phyloP scores from a whole-genome alignment of 2,113 vertebrate genomes.

The Piprites chloris region DNA sequence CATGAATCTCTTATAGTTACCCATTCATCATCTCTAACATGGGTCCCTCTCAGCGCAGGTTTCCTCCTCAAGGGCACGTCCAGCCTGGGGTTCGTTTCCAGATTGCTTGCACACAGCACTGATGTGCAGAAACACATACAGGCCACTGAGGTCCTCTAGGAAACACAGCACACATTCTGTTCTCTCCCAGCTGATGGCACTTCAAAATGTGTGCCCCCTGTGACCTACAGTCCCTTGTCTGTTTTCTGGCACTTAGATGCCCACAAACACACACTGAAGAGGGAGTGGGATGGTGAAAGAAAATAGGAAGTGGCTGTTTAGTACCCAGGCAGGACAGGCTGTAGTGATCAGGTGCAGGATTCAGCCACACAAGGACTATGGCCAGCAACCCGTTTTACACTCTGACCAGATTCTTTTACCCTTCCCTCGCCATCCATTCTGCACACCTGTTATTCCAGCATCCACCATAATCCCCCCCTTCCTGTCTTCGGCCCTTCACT shows the following conservation, averaged over 20 bases:
- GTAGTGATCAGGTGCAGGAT: not conserved
- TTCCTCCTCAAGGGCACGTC: not conserved
- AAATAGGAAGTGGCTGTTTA: not conserved
- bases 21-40: fast-evolving
- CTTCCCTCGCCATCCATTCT: not conserved
- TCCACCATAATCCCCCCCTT: not conserved
- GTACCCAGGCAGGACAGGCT: not conserved
- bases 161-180: fast-evolving
- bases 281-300: not conserved
- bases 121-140: too few relatives aligned
- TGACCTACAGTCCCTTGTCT: not conserved
- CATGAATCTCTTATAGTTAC: not conserved
- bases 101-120: not conserved
- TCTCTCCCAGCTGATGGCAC: not conserved
- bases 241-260: not conserved
- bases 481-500: not conserved
- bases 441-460: not conserved
- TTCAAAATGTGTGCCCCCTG: not conserved
- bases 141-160: not conserved
- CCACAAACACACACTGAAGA: not conserved
- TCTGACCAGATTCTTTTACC: not conserved
- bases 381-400: not conserved
- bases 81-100: not conserved
- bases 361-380: not conserved
- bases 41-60: not conserved